Percentiles rank a stretch among this genome's conserved stretches.
These are phyloP conservation scores for Theonella swinhoei DNA, from an alignment of 37 sponge, comb jelly and placozoan species.

Conservation along the genomic window DNA sequence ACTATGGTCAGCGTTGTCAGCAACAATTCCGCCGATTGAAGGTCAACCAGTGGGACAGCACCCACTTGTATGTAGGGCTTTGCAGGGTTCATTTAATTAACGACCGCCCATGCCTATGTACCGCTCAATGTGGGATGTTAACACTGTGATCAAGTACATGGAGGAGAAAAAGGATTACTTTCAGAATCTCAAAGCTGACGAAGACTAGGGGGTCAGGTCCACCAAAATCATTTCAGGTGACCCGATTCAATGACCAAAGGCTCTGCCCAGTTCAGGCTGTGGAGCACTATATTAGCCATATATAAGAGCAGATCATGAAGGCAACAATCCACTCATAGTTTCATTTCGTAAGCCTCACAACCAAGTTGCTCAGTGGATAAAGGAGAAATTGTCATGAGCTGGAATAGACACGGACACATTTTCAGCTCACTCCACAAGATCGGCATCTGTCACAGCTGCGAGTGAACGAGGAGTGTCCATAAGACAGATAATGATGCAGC, in stretches of 20 bases:
- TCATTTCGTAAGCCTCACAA: conserved; percentile 27
- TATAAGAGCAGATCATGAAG: not conserved
- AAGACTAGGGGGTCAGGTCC: not conserved
- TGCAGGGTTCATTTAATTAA: not conserved
- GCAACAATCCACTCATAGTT: not conserved
- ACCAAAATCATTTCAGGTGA: not conserved
- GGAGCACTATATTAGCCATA: too few relatives aligned
- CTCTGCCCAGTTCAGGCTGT: not conserved
- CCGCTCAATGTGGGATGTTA: not conserved
- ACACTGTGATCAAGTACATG: not conserved
- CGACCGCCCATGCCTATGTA: conserved; percentile 11
- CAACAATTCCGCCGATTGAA: not conserved
- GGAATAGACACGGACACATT: conserved; percentile 36
- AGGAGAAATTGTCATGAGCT: not conserved
- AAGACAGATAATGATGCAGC: conserved; percentile 4
- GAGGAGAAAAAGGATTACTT: not conserved
- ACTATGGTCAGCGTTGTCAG: not conserved
- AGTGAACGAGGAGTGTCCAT: conserved; percentile 4
- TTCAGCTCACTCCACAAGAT: conserved; percentile 18
- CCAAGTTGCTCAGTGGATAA: conserved; percentile 23
- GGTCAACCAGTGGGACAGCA: conserved; percentile 1
- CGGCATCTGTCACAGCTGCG: conserved; percentile 38
- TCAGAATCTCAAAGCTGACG: not conserved
- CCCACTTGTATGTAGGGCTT: not conserved
- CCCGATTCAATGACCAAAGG: not conserved